Base-by-base conservation (phyloP, 2,113 vertebrate genomes). In the Corythornis cristatus region DNA sequence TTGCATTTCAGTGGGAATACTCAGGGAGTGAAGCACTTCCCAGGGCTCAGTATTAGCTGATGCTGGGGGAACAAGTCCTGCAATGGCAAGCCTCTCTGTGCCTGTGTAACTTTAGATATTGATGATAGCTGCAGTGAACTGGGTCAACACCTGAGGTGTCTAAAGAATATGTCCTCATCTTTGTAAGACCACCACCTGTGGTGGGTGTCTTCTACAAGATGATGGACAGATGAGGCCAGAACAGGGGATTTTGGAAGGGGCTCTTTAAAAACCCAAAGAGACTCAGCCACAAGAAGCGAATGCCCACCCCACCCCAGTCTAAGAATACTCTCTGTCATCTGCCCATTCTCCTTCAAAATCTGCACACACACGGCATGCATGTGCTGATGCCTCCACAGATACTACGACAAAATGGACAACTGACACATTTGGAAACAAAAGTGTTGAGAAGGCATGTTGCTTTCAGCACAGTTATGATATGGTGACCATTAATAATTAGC, bases 381-480 rank as follows among this genome's bases (percentile, higher is more conserved):
- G 7, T 13, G 53, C 17, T 43, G 76, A 80, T 80, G 62, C 65
- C 80, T 65, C 50, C 71, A 83, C 61, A 84, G 73, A 61, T 25
- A 54, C 23, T 8, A 71, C 43, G 25, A 23, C 22, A 33, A 86
- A 82, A 94, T 61, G 96, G 82, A 91, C 93, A 97, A 97, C 90
- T 86, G 81, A 97, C 77, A 37, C 68, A 84, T 94, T 94, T 91
- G 95, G 95, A 97, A 97, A 95, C 61, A 93, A 93, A 97, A 91
- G 57, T 21, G 21, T 95, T 61, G 82, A 93, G 82, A 96, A 40
- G 42, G 78, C 31, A 31, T 86, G 75, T 74, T 22, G 23, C 87
- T 94, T 97, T 91, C 64, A 93, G 60, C 68, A 89, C 53, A 61
- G 91, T 78, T 60, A 75, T 48, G 73, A 75, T 50, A 54, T 7